These are phyloP conservation scores for Diaphora mendica DNA, from an alignment of 2,888 invertebrate species.

Conservation along the genomic window DNA sequence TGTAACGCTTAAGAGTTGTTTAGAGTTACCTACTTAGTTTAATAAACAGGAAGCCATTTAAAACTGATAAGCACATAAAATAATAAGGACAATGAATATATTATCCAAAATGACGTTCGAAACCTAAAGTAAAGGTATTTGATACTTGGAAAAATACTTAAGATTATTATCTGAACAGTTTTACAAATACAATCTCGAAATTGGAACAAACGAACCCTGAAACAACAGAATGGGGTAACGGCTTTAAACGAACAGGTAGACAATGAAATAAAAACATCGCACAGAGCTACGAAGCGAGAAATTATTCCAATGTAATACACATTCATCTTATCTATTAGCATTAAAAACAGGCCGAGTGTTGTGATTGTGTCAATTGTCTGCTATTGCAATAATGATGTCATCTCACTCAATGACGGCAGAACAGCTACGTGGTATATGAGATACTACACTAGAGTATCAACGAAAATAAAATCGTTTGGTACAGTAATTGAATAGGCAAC, in stretches of 20 bases:
- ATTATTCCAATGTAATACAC: conserved; percentile 39
- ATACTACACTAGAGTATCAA: conserved; percentile 27
- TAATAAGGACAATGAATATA: not conserved
- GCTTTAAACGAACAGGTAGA: conserved; percentile 27
- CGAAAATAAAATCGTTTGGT: conserved; percentile 17
- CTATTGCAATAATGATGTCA: conserved; percentile 63
- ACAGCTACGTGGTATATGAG: conserved; percentile 20
- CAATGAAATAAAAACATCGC: conserved; percentile 38
- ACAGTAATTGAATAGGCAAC: conserved; percentile 30
- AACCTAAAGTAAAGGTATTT: not conserved
- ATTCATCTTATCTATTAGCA: conserved; percentile 49
- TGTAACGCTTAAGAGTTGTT: too few relatives aligned
- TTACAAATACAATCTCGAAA: conserved; percentile 24
- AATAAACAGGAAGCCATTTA: not conserved
- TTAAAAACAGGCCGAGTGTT: conserved; percentile 56
- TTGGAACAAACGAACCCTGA: conserved; percentile 31
- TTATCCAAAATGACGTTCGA: not conserved
- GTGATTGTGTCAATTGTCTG: conserved; percentile 65
- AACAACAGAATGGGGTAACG: conserved; percentile 29
- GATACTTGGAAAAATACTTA: not conserved
- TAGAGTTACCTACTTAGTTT: too few relatives aligned
- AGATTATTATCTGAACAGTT: conserved; percentile 13
- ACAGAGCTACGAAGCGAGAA: conserved; percentile 37
- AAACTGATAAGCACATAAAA: not conserved
- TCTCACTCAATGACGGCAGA: conserved; percentile 54